Evolutionary conservation across 2,797 vertebrate genomes (phyloP).

Genomic region (Channa striata): DNA sequence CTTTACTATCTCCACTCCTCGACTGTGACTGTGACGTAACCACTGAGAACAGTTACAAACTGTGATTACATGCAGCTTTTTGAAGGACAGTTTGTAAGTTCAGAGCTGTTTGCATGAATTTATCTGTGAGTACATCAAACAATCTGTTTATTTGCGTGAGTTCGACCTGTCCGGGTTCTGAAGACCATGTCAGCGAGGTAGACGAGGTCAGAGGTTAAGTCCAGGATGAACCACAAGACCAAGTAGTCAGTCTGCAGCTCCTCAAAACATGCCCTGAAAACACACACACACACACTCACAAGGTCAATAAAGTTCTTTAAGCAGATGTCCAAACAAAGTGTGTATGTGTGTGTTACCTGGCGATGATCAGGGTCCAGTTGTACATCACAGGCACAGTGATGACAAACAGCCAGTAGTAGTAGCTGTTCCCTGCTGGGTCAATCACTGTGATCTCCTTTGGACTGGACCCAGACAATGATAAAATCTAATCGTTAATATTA

Average conservation of each 20-base stretch:
- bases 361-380: conserved; percentile 96
- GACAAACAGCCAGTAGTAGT: conserved; percentile 94
- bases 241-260: conserved; percentile 92
- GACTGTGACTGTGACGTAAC: too few species aligned
- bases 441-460: conserved; percentile 87
- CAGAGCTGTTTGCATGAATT: too few species aligned
- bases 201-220: conserved; percentile 85
- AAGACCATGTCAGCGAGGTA: conserved; percentile 94
- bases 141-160: conserved; percentile 9
- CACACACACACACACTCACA: conserved; percentile 13
- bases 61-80: too few species aligned
- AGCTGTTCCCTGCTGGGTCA: conserved; percentile 91
- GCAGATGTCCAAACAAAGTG: not conserved
- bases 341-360: conserved; percentile 84
- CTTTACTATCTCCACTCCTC: too few species aligned
- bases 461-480: conserved; percentile 70
- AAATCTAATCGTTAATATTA: not conserved
- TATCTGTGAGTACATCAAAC: too few species aligned
- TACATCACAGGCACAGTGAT: conserved; percentile 97
- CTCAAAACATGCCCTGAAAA: conserved; percentile 93
- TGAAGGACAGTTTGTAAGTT: too few species aligned
- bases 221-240: conserved; percentile 87
- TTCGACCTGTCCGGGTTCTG: conserved; percentile 92
- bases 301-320: too few species aligned
- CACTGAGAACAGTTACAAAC: too few species aligned